Percentiles rank a stretch among this genome's conserved stretches.
Conservation (phyloP, 1,140 invertebrate genomes). For the Drosophila willistoni region DNA sequence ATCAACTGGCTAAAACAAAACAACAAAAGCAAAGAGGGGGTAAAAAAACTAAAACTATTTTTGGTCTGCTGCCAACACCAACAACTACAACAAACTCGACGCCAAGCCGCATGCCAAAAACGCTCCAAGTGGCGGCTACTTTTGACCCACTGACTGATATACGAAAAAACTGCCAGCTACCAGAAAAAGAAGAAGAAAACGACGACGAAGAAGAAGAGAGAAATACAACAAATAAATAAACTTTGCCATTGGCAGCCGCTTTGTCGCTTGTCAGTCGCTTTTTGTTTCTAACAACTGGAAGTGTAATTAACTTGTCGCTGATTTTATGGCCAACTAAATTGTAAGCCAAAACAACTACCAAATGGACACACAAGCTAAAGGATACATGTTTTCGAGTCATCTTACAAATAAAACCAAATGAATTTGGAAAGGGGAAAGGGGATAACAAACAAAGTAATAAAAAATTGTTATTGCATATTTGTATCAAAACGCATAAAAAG, state of each 20-base stretch:
- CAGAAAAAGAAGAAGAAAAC: conserved; percentile 15
- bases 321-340: conserved; percentile 24
- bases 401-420: not conserved
- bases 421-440: not conserved
- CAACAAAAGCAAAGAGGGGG: conserved; percentile 23
- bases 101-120: conserved; percentile 70
- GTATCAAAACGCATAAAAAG: not conserved
- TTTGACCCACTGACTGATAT: conserved; percentile 80
- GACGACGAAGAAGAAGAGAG: conserved; percentile 2
- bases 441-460: conserved; percentile 1
- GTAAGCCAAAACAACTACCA: not conserved
- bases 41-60: conserved; percentile 51
- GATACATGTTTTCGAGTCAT: not conserved
- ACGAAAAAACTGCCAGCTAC: conserved; percentile 29
- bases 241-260: conserved; percentile 30
- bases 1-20: conserved; percentile 61
- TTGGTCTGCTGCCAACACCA: conserved; percentile 67
- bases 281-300: conserved; percentile 33
- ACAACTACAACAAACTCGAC: conserved; percentile 39
- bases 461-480: conserved; percentile 2
- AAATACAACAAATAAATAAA: conserved; percentile 17
- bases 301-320: conserved; percentile 63
- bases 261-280: conserved; percentile 43
- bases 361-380: not conserved
- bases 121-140: conserved; percentile 64